A percentile compares a stretch with the other conserved stretches of the same genome.
These are phyloP conservation scores for Drosophila infuscata DNA, from an alignment of 2,888 invertebrate genomes.

Conservation along the genomic window DNA sequence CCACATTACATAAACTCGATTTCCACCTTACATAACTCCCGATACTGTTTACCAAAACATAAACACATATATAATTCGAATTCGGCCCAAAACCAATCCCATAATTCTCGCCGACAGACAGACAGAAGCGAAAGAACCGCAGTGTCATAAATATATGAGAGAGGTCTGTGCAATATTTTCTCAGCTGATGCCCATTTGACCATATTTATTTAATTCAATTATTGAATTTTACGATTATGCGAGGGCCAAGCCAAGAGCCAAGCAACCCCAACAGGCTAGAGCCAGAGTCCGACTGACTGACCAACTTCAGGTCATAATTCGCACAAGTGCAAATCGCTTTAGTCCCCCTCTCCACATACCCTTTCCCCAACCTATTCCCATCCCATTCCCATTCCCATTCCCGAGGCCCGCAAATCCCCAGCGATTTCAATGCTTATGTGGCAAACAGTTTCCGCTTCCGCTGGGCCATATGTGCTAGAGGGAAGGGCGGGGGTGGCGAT, in stretches of 20 bases:
- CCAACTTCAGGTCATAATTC: conserved; percentile 68
- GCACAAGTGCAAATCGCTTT: conserved; percentile 77
- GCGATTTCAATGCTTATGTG: conserved; percentile 67
- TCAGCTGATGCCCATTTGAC: conserved; percentile 74
- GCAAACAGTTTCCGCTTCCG: conserved; percentile 80
- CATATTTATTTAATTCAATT: conserved; percentile 84
- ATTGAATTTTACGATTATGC: conserved; percentile 83
- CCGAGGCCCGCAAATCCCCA: conserved; percentile 58
- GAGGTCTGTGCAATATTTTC: conserved; percentile 68
- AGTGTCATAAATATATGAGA: conserved; percentile 61
- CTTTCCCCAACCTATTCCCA: not conserved
- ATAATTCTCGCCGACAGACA: conserved; percentile 13
- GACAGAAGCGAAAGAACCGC: conserved; percentile 36
- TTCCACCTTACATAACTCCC: not conserved
- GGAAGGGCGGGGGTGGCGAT: not conserved
- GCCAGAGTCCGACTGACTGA: conserved; percentile 9
- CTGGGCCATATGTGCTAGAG: conserved; percentile 62
- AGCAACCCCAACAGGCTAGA: conserved; percentile 15
- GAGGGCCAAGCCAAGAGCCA: conserved; percentile 39
- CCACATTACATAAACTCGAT: not conserved
- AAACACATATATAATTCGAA: conserved; percentile 13
- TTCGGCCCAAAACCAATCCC: not conserved
- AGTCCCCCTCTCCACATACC: conserved; percentile 2
- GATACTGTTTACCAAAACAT: conserved; percentile 1
- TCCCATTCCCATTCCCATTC: not conserved